Conservation (phyloP, 1,140 invertebrate genomes). For the Drosophila chauvacae region DNA sequence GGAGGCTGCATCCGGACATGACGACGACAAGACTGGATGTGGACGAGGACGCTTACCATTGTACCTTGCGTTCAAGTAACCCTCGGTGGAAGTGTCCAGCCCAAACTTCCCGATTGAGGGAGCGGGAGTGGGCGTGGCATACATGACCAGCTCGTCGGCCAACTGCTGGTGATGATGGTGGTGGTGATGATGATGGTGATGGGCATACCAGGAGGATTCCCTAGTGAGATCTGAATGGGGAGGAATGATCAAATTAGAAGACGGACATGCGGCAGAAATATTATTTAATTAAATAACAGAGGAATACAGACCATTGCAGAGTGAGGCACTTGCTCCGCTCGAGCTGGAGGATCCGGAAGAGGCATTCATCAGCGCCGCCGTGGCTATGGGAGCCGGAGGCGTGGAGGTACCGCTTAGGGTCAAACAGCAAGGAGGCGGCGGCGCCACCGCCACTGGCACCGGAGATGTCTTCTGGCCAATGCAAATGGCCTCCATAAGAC, state of each 20-base stretch:
- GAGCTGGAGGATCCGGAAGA: constrained; percentile 38
- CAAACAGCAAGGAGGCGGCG: constrained; percentile 60
- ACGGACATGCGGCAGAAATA: too few relatives aligned
- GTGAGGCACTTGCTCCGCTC: constrained; percentile 40
- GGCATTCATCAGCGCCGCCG: constrained; percentile 61
- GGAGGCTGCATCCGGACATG: constrained; percentile 53
- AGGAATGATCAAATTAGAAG: neutral
- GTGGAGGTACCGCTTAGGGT: constrained; percentile 48
- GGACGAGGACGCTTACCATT: constrained; percentile 80
- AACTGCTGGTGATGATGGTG: constrained; percentile 72
- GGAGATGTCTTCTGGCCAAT: constrained; percentile 44
- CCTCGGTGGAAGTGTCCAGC: constrained; percentile 80
- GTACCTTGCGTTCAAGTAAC: constrained; percentile 84
- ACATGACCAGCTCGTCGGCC: constrained; percentile 78
- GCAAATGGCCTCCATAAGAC: constrained; percentile 73
- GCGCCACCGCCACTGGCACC: constrained; percentile 16
- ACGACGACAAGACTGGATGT: constrained; percentile 10
- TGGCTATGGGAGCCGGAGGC: constrained; percentile 50
- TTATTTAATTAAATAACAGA: neutral
- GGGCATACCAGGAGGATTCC: constrained; percentile 82
- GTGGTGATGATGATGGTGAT: constrained; percentile 76
- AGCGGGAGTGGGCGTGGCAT: constrained; percentile 69
- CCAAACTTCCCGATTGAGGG: constrained; percentile 79
- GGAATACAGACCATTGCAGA: constrained; percentile 62
- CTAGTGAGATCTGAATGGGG: constrained; percentile 62